Base-by-base conservation (phyloP, 2,797 vertebrate species). In the Potorous gilbertii region DNA sequence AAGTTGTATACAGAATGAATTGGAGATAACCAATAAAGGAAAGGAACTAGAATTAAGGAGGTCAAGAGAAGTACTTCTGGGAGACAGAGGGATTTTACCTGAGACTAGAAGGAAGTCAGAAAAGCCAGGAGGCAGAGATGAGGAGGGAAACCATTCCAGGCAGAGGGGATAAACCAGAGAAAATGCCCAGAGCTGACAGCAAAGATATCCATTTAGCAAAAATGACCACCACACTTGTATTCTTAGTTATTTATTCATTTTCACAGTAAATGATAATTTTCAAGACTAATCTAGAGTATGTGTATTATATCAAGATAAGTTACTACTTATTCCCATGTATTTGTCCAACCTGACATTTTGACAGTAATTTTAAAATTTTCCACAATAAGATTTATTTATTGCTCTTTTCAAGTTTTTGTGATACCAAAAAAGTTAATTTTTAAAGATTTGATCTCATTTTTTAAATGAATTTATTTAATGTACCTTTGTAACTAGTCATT, bases 331-430 rank as follows among this genome's bases (percentile, higher is more conserved):
- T 52, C 55, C 16, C 24, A 57, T 1, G 54, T 92, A 12, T 29
- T 52, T 94, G 52, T 55, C 54, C 40, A 21, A 93, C 89, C 16
- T 92, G 81, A 57, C 50, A 92, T 56, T 56, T 81, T 90, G n/a
- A 54, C 28, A 74, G 54, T 96, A 81, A 93, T 95, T 95, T 92
- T 3, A 92, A 10, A 55, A 16, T 92, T 96, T 92, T 95, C n/a
- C 40, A 81, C 40, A 21, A n/a, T 46, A 81, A 81, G 8, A 46
- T 81, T 81, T 74, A 52, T 81, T 46, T 81, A 3, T 46, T 27
- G 74, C 40, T 81, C 27, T 81, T 81, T 81, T 81, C 74, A 81
- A 24, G 40, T 46, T 81, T 56, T 81, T 40, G n/a, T 74, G 66
- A 74, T 40, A 40, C 74, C 40, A 46, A 81, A 21, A 81, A 46